Evolutionary conservation across 1,140 invertebrate genomes (phyloP).

Genomic region (Drosophila dunni): DNA sequence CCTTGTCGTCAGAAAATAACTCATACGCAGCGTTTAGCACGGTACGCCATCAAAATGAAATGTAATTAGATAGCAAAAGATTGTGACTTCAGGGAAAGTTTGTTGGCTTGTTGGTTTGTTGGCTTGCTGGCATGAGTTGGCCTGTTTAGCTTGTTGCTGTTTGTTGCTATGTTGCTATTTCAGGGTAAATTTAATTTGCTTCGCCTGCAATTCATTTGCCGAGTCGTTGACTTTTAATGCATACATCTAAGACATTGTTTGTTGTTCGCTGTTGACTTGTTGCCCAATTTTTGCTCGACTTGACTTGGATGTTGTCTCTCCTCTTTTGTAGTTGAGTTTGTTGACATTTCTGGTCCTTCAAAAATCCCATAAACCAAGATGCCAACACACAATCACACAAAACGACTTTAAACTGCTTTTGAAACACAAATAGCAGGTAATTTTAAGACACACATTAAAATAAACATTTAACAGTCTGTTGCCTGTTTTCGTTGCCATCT

Average conservation of each 20-base stretch:
- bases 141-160: conserved; percentile 15
- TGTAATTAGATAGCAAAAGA: conserved; percentile 41
- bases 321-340: conserved; percentile 26
- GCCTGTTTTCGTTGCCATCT: conserved; percentile 36
- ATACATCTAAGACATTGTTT: conserved; percentile 68
- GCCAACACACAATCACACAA: conserved; percentile 44
- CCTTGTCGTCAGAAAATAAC: conserved; percentile 43
- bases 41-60: conserved; percentile 31
- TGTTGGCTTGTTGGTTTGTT: conserved; percentile 1
- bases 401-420: conserved; percentile 12
- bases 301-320: conserved; percentile 34
- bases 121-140: too few relatives aligned
- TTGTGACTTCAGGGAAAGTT: conserved; percentile 28
- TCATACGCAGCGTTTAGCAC: conserved; percentile 39
- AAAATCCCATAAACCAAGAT: conserved; percentile 31
- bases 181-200: conserved; percentile 72
- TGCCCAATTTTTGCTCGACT: conserved; percentile 66
- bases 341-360: conserved; percentile 33
- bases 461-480: conserved; percentile 12
- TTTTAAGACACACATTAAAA: conserved; percentile 11
- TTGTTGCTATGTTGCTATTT: conserved; percentile 38
- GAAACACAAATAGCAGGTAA: conserved; percentile 13
- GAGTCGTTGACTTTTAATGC: conserved; percentile 77
- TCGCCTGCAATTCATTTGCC: conserved; percentile 78
- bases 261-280: conserved; percentile 61